Evolutionary conservation across 2,113 vertebrate species (phyloP).

Genomic region (Aythya baeri): DNA sequence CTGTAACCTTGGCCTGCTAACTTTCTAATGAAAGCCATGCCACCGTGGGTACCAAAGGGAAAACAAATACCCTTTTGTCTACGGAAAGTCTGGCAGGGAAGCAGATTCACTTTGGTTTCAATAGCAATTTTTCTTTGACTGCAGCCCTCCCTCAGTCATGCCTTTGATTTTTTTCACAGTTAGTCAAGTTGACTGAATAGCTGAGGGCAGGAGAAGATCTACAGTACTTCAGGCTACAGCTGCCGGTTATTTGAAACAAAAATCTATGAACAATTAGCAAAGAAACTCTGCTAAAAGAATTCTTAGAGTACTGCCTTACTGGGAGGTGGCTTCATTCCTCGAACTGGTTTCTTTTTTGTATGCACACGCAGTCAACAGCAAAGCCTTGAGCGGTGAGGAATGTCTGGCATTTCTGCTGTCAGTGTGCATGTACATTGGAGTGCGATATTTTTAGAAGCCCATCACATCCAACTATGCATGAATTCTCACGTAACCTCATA

Average conservation of each 20-base stretch:
- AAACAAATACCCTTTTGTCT: slow-evolving; percentile 61
- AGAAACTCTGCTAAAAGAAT: background rate
- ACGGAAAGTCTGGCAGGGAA: background rate
- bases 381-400: slow-evolving; percentile 23
- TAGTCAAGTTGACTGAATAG: background rate
- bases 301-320: background rate
- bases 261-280: background rate
- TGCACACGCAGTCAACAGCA: background rate
- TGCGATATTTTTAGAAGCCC: slow-evolving; percentile 59
- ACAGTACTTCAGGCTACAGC: background rate
- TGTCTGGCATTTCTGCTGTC: slow-evolving; percentile 66
- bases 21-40: slow-evolving; percentile 47
- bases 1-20: slow-evolving; percentile 28
- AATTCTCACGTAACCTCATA: slow-evolving; percentile 68
- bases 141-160: background rate
- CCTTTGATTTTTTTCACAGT: slow-evolving; percentile 8
- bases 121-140: slow-evolving; percentile 35
- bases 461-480: slow-evolving; percentile 52
- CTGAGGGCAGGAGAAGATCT: background rate
- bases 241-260: background rate
- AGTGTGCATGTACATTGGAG: slow-evolving; percentile 45
- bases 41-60: background rate
- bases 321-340: background rate
- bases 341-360: background rate
- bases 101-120: slow-evolving; percentile 48